A percentile compares a stretch with the other conserved stretches of the same genome.
phyloP scores from a whole-genome alignment of 2,888 invertebrate species.

The Trachelus troglodyta region DNA sequence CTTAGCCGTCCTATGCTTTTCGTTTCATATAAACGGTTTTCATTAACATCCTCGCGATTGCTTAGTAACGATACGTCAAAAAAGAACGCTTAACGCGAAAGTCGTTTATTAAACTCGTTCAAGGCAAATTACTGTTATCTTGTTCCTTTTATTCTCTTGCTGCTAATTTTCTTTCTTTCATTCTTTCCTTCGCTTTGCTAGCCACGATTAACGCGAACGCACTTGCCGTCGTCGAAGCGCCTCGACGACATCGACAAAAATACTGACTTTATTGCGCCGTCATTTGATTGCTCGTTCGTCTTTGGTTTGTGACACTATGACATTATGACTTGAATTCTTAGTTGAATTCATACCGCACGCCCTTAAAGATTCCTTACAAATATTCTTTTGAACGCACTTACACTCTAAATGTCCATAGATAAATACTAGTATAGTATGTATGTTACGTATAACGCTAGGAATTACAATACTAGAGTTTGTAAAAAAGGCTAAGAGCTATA shows the following conservation, averaged over 20 bases:
- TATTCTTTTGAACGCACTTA: conserved; percentile 14
- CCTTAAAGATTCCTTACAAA: conserved; percentile 5
- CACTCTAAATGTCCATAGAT: background rate
- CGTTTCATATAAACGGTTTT: background rate
- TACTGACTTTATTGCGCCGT: conserved; percentile 42
- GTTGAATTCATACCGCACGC: background rate
- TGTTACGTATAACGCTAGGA: conserved; percentile 21
- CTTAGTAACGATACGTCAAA: background rate
- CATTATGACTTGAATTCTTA: background rate
- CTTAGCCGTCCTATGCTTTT: background rate
- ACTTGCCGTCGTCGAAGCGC: background rate
- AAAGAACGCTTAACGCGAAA: background rate
- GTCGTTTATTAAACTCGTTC: background rate
- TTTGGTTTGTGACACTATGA: conserved; percentile 10
- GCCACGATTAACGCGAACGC: background rate
- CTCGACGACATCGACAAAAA: conserved; percentile 20
- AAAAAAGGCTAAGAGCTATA: conserved; percentile 42
- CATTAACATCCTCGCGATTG: background rate
- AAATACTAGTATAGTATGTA: conserved; percentile 19
- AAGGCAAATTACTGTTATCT: background rate
- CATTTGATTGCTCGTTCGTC: conserved; percentile 32
- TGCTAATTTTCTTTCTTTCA: background rate
- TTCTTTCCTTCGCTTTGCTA: background rate
- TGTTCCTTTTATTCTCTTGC: background rate
- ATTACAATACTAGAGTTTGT: conserved; percentile 38